phyloP scores from a whole-genome alignment of 2,113 vertebrate species.

The Platanista minor region DNA sequence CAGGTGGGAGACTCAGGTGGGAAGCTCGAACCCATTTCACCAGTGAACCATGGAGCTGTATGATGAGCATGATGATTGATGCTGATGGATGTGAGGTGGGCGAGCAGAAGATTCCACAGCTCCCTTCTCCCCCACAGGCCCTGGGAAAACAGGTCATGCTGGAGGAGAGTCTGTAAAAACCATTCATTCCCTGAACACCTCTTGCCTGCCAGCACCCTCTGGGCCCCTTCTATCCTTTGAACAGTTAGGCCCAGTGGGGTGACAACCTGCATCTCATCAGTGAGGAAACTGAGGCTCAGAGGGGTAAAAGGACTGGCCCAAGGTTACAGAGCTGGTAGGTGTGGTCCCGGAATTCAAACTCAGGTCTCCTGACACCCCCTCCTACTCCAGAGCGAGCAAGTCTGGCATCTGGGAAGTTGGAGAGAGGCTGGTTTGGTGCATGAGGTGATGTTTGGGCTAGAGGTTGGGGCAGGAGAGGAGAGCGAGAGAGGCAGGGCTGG shows the following conservation, averaged over 20 bases:
- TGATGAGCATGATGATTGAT: rapidly evolving
- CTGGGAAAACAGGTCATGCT: background rate
- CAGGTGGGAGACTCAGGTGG: no score
- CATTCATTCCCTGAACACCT: background rate
- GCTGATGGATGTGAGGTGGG: background rate
- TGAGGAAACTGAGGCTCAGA: background rate
- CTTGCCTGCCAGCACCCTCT: rapidly evolving
- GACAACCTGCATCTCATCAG: background rate
- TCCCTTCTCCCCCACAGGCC: conserved; percentile 33
- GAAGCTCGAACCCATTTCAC: background rate
- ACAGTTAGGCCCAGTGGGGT: rapidly evolving
- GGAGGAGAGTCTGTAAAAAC: background rate
- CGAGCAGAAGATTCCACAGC: background rate
- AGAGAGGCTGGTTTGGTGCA: conserved; percentile 75
- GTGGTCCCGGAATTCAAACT: background rate
- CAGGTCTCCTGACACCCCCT: background rate
- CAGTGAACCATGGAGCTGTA: rapidly evolving
- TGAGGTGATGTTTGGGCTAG: conserved; percentile 45
- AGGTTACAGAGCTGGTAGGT: background rate
- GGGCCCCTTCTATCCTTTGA: background rate
- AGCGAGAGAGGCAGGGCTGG: background rate
- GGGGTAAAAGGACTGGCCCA: background rate
- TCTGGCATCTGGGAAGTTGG: conserved; percentile 82
- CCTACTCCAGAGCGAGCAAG: conserved; percentile 56
- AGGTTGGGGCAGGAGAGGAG: background rate